phyloP scores from a whole-genome alignment of 2,797 vertebrate genomes.

The Galago senegalensis region DNA sequence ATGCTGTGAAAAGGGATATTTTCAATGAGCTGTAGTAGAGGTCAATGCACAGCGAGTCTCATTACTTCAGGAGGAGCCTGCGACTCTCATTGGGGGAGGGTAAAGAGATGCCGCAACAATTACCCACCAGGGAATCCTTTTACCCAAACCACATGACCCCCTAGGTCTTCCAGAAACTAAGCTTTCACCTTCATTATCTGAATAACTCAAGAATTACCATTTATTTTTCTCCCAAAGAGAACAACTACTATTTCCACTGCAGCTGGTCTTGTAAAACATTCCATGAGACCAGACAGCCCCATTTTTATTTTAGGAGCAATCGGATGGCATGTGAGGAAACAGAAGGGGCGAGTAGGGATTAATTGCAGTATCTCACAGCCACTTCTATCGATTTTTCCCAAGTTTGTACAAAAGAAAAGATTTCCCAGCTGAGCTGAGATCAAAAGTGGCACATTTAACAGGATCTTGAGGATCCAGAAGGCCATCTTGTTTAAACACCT shows the following conservation, averaged over 20 bases:
- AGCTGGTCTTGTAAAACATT: constrained; percentile 38
- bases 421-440: constrained; percentile 79
- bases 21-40: constrained; percentile 63
- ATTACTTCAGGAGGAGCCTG: neutral
- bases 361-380: constrained; percentile 62
- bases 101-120: neutral
- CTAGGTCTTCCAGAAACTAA: constrained; percentile 56
- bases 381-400: constrained; percentile 75
- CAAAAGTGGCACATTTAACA: constrained; percentile 70
- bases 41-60: constrained; percentile 13
- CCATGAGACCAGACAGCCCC: constrained; percentile 7
- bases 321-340: constrained; percentile 49
- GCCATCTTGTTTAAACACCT: constrained; percentile 72
- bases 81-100: neutral
- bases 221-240: constrained; percentile 50
- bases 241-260: constrained; percentile 41
- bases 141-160: neutral
- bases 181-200: constrained; percentile 34
- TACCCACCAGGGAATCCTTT: neutral
- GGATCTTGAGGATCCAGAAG: constrained; percentile 64
- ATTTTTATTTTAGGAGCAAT: constrained; percentile 62
- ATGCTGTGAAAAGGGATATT: constrained; percentile 58
- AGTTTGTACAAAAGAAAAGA: constrained; percentile 78
- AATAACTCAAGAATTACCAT: constrained; percentile 40
- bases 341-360: constrained; percentile 55